Conservation (phyloP, 2,113 vertebrate genomes). For the Ochotona princeps region DNA sequence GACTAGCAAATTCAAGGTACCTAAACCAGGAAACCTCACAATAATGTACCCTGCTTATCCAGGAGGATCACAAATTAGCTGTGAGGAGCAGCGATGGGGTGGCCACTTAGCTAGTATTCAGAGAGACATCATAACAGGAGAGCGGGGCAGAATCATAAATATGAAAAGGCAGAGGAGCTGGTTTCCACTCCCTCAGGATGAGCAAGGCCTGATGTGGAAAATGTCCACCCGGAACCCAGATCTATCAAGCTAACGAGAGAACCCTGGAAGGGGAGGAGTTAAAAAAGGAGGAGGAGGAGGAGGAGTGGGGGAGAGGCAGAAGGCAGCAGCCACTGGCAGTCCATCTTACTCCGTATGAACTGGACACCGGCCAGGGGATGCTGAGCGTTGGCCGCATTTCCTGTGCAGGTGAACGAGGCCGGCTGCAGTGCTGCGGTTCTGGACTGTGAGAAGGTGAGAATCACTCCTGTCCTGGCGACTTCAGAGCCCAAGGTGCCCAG, state of each 20-base stretch:
- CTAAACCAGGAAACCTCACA: not conserved
- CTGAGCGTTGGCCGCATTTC: not conserved
- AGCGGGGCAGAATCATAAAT: not conserved
- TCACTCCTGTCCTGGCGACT: not conserved
- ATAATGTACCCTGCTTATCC: not conserved
- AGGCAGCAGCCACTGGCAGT: not conserved
- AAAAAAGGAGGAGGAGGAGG: not conserved
- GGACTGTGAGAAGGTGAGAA: not conserved
- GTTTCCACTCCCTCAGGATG: not conserved
- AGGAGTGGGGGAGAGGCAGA: not conserved
- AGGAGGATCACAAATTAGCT: not conserved
- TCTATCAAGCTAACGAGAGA: not conserved
- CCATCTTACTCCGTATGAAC: not conserved
- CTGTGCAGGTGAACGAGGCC: no score
- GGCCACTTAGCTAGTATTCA: not conserved
- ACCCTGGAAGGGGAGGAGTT: not conserved
- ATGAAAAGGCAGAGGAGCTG: not conserved
- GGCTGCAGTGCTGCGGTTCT: fast-evolving
- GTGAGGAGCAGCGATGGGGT: not conserved
- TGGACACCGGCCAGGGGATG: not conserved
- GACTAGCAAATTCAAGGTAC: not conserved
- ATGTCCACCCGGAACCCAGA: not conserved
- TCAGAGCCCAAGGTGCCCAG: not conserved
- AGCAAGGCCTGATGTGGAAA: not conserved
- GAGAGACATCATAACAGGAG: no score